Conservation (phyloP, 2,888 invertebrate genomes). For the Vannuccia rotundouncinata region DNA sequence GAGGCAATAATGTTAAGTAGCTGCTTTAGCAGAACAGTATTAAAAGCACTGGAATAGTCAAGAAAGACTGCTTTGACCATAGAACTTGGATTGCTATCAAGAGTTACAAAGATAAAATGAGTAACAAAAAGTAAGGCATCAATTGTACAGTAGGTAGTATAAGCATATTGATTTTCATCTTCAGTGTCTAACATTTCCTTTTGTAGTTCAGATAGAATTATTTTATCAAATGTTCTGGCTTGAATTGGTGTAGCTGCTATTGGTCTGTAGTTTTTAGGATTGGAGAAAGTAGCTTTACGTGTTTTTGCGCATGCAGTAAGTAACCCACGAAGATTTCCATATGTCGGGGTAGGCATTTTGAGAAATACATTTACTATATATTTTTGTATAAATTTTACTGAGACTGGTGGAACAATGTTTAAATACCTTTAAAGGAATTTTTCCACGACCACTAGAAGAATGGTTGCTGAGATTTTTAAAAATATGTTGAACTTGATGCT, state of each 20-base stretch:
- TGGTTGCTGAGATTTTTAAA: not conserved
- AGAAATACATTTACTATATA: constrained; percentile 5
- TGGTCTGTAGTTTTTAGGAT: constrained; percentile 9
- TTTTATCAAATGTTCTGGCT: constrained; percentile 13
- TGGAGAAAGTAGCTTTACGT: not conserved
- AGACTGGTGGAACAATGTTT: constrained; percentile 1
- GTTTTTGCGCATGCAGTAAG: constrained; percentile 8
- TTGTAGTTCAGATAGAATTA: constrained; percentile 1
- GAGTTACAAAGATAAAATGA: not conserved
- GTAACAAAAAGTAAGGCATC: constrained; percentile 2
- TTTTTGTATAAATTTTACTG: constrained; percentile 8
- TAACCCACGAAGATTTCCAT: not conserved
- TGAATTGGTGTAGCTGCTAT: not conserved
- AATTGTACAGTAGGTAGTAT: not conserved
- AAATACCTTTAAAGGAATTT: not conserved
- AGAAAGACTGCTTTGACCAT: constrained; percentile 8
- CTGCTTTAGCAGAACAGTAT: not conserved
- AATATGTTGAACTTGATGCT: not conserved
- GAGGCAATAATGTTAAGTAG: not conserved
- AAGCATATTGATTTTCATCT: constrained; percentile 7
- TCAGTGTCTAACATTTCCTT: not conserved
- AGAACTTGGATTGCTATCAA: not conserved
- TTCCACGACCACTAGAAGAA: constrained; percentile 12
- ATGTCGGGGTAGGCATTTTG: constrained; percentile 1
- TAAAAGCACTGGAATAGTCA: not conserved